phyloP scores from a whole-genome alignment of 2,888 invertebrate species.

The Chrysolina americana region DNA sequence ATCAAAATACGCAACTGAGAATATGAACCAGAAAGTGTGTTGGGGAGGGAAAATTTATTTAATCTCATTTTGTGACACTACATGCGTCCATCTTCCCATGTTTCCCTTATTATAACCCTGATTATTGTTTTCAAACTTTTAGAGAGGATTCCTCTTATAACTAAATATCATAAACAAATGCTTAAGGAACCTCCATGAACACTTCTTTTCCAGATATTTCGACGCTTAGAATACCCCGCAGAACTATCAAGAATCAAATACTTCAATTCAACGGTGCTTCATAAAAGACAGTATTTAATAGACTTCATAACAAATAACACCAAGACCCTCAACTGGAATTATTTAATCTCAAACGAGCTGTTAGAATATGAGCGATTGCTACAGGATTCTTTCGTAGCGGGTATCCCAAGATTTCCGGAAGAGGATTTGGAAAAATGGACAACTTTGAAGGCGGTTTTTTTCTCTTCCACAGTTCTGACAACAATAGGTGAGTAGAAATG shows the following conservation, averaged over 20 bases:
- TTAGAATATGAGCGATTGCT: constrained; percentile 75
- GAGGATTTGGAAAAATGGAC: constrained; percentile 79
- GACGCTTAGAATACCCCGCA: constrained; percentile 83
- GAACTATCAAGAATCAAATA: constrained; percentile 77
- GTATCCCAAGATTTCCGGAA: constrained; percentile 66
- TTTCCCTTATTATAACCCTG: too few relatives aligned
- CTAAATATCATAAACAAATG: too few relatives aligned
- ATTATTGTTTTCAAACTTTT: too few relatives aligned
- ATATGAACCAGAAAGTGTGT: too few relatives aligned
- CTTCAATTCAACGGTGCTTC: constrained; percentile 66
- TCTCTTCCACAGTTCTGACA: constrained; percentile 91
- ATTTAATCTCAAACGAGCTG: constrained; percentile 73
- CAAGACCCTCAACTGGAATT: constrained; percentile 70
- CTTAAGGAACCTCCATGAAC: too few relatives aligned
- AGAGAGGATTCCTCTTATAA: too few relatives aligned
- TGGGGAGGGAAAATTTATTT: too few relatives aligned
- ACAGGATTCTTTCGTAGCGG: constrained; percentile 81
- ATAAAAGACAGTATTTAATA: constrained; percentile 75
- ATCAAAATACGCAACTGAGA: too few relatives aligned
- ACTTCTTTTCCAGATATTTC: constrained; percentile 78
- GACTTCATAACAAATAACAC: constrained; percentile 73
- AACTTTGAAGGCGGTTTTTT: constrained; percentile 87
- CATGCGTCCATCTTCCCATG: too few relatives aligned
- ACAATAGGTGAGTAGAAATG: constrained; percentile 81
- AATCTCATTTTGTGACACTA: too few relatives aligned